Base-by-base conservation (phyloP, 2,888 invertebrate species). In the Zaprionus obscuricornis region DNA sequence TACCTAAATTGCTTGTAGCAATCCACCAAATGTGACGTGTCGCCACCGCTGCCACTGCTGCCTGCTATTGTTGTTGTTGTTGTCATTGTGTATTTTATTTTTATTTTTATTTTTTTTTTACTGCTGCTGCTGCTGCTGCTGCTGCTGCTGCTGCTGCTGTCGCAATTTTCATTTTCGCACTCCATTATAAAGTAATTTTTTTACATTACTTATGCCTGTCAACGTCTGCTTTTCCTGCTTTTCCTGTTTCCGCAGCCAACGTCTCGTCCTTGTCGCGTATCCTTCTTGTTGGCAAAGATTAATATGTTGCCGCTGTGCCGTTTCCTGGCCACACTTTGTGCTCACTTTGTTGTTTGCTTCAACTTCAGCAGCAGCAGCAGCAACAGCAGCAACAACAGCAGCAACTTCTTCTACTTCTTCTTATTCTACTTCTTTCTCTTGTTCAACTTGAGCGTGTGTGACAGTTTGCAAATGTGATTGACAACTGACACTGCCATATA, bases 391-490 rank as follows among this genome's bases (percentile, higher is more conserved):
- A 1, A 5, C 43, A 14, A 27, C 39, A 17, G 13, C 36, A n/a
- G n/a, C n/a, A n/a, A n/a, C n/a, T n/a, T n/a, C n/a, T n/a, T n/a
- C n/a, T n/a, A n/a, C n/a, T n/a, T n/a, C n/a, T n/a, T n/a, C n/a
- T n/a, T n/a, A n/a, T n/a, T n/a, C n/a, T n/a, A n/a, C n/a, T n/a
- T n/a, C n/a, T n/a, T n/a, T n/a, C 26, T n/a, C n/a, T n/a, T n/a
- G n/a, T 33, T 6, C 8, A 29, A 43, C 43, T 33, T 7, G 45
- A 33, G 57, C 84, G 76, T 77, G 71, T 86, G 78, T 76, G 86
- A 87, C 87, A 86, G 73, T 82, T 84, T 82, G 75, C 78, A 75
- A 85, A 86, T 85, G 78, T 87, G 87, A 85, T 87, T 87, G 85
- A 85, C 87, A 87, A 81, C 74, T 87, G 86, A 86, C 85, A 87